Evolutionary conservation across 2,888 invertebrate genomes (phyloP), one percentile per base, ranked within the genome.

Genomic region (Lasioglossum oenotherae): DNA sequence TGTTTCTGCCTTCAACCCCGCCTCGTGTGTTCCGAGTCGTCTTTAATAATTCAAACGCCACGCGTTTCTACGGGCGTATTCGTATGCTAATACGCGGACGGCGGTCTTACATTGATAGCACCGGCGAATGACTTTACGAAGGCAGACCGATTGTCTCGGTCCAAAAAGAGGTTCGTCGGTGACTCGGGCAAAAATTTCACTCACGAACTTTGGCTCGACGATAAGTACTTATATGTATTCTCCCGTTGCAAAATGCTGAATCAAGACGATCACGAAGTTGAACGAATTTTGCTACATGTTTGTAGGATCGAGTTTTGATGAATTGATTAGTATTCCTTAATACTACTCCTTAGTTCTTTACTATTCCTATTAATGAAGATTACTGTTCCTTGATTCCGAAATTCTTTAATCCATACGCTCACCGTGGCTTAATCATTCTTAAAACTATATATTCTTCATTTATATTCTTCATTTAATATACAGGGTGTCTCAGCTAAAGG

Each of bases 31-130:
- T 71, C 82, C 19, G 73, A 64, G 76, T 80, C 78, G 82, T 82
- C 88, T 92, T 92, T 89, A 92, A 92, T 92, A 92, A 92, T 92
- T 92, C 91, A 92, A 91, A 74, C 86, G 86, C 77, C 74, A 60
- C 82, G 80, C 81, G 88, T 91, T 86, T 82, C 80, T 83, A 64
- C 86, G 72, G 74, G 82, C 89, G 87, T 92, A 91, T 92, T 92
- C 90, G 90, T 92, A 92, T 92, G 92, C 90, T 90, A 92, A 92
- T 90, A 81, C 87, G 84, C 44, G 73, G 53, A 38, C 27, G 12
- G 38, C 23, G 6, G 49, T 57, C 69, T 41, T 72, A 72, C 81
- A 38, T 71, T 74, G 80, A 88, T 74, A 53, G 75, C 78, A 72
- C 67, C 67, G n/a, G 19, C 46, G 77, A 77, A 38, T 49, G 67